These are phyloP conservation scores for Terrapene triunguis DNA, from an alignment of 2,113 vertebrate species.

Conservation along the genomic window DNA sequence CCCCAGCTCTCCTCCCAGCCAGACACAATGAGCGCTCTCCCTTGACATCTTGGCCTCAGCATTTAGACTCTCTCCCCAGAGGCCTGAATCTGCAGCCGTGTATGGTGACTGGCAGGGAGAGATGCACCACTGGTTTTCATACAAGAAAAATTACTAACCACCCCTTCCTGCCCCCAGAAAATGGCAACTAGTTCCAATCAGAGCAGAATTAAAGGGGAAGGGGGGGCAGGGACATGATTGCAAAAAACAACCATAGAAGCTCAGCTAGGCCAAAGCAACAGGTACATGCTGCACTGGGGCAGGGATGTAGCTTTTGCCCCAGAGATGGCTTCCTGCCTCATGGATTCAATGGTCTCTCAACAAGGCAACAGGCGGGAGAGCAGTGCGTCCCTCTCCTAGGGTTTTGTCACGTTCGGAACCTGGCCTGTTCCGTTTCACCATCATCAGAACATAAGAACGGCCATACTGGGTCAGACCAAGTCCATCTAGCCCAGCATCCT, in stretches of 20 bases:
- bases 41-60: not conserved
- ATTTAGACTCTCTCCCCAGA: not conserved
- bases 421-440: not conserved
- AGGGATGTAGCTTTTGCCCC: not conserved
- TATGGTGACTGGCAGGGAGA: not conserved
- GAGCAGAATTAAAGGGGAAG: not conserved
- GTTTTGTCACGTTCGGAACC: not conserved
- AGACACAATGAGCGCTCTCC: not conserved
- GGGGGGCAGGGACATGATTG: not conserved
- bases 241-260: no score
- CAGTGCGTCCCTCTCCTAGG: not conserved
- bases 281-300: not conserved
- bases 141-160: not conserved
- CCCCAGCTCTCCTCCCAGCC: not conserved
- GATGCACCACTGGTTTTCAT: slow-evolving; percentile 51
- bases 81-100: not conserved
- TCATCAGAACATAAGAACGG: not conserved
- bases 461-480: not conserved
- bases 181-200: slow-evolving; percentile 71
- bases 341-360: not conserved
- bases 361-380: not conserved
- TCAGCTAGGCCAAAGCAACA: not conserved
- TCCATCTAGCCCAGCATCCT: not conserved
- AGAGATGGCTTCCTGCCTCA: not conserved
- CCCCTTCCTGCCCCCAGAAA: slow-evolving; percentile 27